Evolutionary conservation across 1,140 invertebrate genomes (phyloP).

Genomic region (Sarcophaga peregrina): DNA sequence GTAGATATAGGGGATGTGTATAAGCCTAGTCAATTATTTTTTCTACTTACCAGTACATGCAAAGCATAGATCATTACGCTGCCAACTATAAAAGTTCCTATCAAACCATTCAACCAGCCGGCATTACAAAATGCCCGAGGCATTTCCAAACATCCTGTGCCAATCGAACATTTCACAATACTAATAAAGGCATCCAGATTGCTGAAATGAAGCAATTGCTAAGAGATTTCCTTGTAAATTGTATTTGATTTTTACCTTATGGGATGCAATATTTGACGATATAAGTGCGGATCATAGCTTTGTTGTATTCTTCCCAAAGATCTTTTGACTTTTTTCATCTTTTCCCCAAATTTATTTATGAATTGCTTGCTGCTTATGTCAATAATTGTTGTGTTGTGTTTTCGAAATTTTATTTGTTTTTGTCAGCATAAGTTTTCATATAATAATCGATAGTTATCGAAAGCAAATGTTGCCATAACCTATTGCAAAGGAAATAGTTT

Average conservation of each 20-base stretch:
- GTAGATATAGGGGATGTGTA: neutral
- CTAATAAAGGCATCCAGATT: conserved; percentile 75
- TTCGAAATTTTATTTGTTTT: no score
- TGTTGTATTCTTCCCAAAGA: neutral
- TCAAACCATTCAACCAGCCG: conserved; percentile 74
- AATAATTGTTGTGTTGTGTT: neutral
- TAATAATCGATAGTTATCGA: neutral
- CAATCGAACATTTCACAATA: conserved; percentile 77
- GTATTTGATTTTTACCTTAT: conserved; percentile 62
- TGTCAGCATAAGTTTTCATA: no score
- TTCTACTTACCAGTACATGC: conserved; percentile 71
- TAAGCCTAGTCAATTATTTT: no score
- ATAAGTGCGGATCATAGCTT: conserved; percentile 68
- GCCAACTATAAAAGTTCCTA: conserved; percentile 73
- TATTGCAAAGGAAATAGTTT: no score
- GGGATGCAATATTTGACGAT: conserved; percentile 67
- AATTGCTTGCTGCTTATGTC: neutral
- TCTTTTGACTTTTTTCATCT: neutral
- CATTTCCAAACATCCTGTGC: conserved; percentile 82
- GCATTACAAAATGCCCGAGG: conserved; percentile 78
- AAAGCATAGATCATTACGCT: conserved; percentile 78
- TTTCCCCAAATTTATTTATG: neutral
- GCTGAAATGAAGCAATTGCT: conserved; percentile 56
- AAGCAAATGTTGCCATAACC: neutral
- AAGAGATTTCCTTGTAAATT: conserved; percentile 5